Conservation (phyloP, 2,888 invertebrate species). For the Parelbella ahira region DNA sequence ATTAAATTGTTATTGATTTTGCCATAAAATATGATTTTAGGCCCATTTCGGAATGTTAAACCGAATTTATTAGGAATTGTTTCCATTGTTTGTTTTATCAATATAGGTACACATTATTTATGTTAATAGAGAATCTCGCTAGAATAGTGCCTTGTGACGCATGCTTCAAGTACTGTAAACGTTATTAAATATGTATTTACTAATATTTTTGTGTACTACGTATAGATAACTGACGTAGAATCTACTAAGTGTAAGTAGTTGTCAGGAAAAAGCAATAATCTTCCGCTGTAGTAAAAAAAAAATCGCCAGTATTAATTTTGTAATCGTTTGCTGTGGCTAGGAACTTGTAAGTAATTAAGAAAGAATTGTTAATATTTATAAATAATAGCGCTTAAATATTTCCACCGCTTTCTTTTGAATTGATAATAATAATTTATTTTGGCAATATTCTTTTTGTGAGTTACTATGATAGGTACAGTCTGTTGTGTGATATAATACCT, state of each 20-base stretch:
- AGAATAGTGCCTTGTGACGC: conserved; percentile 79
- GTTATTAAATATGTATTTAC: conserved; percentile 53
- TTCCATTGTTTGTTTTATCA: conserved; percentile 43
- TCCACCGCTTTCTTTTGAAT: too few relatives aligned
- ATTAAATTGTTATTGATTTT: conserved; percentile 49
- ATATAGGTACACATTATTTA: too few relatives aligned
- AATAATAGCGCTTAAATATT: too few relatives aligned
- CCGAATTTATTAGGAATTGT: conserved; percentile 73
- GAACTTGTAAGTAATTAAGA: conserved; percentile 38
- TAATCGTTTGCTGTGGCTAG: conserved; percentile 12
- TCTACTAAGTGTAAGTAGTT: conserved; percentile 32
- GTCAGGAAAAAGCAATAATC: conserved; percentile 64
- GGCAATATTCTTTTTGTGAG: too few relatives aligned
- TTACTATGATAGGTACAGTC: too few relatives aligned
- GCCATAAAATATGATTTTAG: conserved; percentile 69
- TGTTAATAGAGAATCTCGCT: conserved; percentile 64
- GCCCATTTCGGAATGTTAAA: conserved; percentile 68
- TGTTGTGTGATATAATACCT: too few relatives aligned
- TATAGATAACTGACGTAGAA: conserved; percentile 40
- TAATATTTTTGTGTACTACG: conserved; percentile 67
- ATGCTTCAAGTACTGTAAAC: conserved; percentile 67
- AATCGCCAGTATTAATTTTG: conserved; percentile 58
- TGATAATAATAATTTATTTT: too few relatives aligned
- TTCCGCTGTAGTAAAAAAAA: conserved; percentile 53
- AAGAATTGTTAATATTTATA: too few relatives aligned